Evolutionary conservation across 2,113 vertebrate species (phyloP).

Genomic region (Muscicapa adusta): DNA sequence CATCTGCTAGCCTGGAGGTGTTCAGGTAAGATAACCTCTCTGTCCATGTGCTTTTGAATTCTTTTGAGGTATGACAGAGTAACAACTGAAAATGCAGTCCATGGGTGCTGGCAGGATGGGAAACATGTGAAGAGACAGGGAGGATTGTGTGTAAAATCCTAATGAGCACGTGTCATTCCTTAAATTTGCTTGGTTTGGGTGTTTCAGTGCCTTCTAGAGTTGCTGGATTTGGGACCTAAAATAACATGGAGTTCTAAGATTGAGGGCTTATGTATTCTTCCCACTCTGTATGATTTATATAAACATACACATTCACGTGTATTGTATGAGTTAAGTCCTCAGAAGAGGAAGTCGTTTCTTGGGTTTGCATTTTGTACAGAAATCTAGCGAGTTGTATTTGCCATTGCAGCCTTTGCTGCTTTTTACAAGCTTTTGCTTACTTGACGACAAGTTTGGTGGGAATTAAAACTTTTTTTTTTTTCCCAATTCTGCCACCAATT

Average conservation of each 20-base stretch:
- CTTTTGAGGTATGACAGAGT: not conserved
- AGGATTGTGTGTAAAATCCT: not conserved
- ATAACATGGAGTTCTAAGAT: not conserved
- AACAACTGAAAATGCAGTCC: fast-evolving
- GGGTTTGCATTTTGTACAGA: not conserved
- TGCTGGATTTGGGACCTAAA: not conserved
- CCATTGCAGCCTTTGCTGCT: not conserved
- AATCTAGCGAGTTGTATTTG: not conserved
- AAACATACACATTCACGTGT: fast-evolving
- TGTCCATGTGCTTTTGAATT: not conserved
- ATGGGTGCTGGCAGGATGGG: no score
- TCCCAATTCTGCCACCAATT: not conserved
- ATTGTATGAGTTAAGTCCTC: not conserved
- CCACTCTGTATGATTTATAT: not conserved
- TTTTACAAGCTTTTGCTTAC: not conserved
- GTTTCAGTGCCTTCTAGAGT: not conserved
- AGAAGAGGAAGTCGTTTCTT: not conserved
- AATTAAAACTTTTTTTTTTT: not conserved
- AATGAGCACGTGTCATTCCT: not conserved
- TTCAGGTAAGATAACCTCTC: not conserved
- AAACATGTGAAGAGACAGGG: not conserved
- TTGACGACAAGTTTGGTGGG: not conserved
- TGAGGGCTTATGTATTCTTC: not conserved
- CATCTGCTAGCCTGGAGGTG: not conserved
- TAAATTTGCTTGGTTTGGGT: fast-evolving